phyloP scores from a whole-genome alignment of 2,113 vertebrate genomes.

The Calidris pygmaea region DNA sequence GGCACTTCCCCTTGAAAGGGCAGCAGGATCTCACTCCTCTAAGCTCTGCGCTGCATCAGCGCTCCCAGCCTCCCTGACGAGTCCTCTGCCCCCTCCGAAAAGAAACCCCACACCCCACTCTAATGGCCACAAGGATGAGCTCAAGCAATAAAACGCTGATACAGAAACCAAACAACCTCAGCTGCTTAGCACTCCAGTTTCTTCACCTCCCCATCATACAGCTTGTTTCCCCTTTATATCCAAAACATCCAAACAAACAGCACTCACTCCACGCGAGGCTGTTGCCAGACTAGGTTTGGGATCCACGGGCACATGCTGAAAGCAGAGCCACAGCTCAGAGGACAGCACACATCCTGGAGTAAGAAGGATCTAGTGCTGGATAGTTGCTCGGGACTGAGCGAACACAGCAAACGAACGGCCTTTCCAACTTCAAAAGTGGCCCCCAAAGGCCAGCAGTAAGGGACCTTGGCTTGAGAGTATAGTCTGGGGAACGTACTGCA shows the following conservation, averaged over 20 bases:
- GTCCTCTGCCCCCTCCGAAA: neutral
- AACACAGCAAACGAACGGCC: neutral
- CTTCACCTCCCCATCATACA: neutral
- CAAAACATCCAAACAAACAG: neutral
- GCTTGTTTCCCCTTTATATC: neutral
- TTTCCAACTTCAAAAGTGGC: neutral
- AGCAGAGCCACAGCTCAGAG: neutral
- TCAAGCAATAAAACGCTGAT: neutral
- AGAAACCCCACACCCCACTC: neutral
- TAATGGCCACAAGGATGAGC: neutral
- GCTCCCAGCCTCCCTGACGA: neutral
- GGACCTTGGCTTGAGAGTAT: neutral
- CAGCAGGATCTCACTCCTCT: accelerated
- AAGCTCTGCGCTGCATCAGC: neutral
- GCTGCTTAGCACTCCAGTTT: neutral
- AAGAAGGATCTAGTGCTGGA: neutral
- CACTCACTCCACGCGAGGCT: neutral
- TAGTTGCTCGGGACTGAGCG: neutral
- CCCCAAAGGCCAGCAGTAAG: constrained; percentile 17
- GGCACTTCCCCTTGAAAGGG: neutral
- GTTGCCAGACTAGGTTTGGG: neutral
- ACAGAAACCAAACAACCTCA: neutral
- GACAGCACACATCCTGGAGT: neutral
- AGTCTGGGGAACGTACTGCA: neutral
- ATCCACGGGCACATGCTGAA: neutral